Evolutionary conservation across 2,797 vertebrate species (phyloP).

Genomic region (Liasis olivaceus): DNA sequence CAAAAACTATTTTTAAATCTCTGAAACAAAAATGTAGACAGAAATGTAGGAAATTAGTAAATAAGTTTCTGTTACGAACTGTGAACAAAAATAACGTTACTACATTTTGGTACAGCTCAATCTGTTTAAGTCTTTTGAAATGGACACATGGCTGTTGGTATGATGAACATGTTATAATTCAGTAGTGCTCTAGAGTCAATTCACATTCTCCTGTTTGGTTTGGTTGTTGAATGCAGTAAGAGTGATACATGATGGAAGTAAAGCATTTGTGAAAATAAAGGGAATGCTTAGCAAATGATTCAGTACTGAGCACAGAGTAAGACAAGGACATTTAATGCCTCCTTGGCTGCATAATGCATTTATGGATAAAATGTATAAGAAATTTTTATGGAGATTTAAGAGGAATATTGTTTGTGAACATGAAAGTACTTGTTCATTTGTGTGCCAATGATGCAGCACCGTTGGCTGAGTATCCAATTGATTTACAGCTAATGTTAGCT

Average conservation of each 20-base stretch:
- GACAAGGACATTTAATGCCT: not conserved
- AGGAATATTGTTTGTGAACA: not conserved
- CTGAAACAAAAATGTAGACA: not conserved
- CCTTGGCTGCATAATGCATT: not conserved
- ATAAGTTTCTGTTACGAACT: not conserved
- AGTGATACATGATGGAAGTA: not conserved
- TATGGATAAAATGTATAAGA: not conserved
- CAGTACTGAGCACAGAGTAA: not conserved
- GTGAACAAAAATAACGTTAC: not conserved
- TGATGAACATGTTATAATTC: not conserved
- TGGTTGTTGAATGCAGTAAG: not conserved
- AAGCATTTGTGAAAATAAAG: not conserved
- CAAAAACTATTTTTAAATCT: not conserved
- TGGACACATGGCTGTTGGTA: not conserved
- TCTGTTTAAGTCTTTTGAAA: not conserved
- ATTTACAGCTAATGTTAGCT: not conserved
- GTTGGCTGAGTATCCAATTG: not conserved
- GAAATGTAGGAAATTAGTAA: not conserved
- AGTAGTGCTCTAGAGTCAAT: not conserved
- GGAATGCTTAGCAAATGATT: not conserved
- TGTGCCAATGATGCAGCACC: not conserved
- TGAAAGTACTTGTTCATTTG: not conserved
- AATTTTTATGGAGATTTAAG: not conserved
- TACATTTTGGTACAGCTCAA: not conserved
- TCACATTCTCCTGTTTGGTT: not conserved